Evolutionary conservation across 2,888 invertebrate species (phyloP).

Genomic region (Anodontia alba): DNA sequence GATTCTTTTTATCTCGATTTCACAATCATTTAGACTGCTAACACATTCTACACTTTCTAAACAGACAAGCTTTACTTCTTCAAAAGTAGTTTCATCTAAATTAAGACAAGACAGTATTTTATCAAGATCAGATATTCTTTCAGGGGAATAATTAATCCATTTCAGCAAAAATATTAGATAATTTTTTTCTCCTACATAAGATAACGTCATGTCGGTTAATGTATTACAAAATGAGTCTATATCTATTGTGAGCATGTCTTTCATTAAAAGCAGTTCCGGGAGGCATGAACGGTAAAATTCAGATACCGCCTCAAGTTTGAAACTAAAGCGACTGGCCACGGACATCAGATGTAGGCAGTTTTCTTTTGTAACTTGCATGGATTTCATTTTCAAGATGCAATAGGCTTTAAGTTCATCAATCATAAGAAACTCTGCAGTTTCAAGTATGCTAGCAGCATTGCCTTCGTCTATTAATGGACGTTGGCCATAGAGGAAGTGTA

Average conservation of each 20-base stretch:
- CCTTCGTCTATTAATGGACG: not conserved
- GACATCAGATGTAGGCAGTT: not conserved
- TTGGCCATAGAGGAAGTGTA: slow-evolving; percentile 1
- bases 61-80: not conserved
- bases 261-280: not conserved
- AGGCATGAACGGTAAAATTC: not conserved
- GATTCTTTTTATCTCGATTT: not conserved
- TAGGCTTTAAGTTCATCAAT: not conserved
- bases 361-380: not conserved
- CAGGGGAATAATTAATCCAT: not conserved
- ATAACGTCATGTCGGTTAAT: not conserved
- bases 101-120: not conserved
- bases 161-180: not conserved
- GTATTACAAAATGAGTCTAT: not conserved
- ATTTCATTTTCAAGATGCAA: not conserved
- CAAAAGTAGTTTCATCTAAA: not conserved
- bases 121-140: not conserved
- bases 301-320: not conserved
- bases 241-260: not conserved
- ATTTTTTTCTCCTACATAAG: not conserved
- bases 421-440: slow-evolving; percentile 3
- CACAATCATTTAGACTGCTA: not conserved
- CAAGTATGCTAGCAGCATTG: not conserved
- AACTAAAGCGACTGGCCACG: not conserved
- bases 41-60: too few species aligned